Evolutionary conservation across 2,797 vertebrate genomes (phyloP), one percentile per base, ranked within the genome.

Genomic region (Pipistrellus kuhlii): DNA sequence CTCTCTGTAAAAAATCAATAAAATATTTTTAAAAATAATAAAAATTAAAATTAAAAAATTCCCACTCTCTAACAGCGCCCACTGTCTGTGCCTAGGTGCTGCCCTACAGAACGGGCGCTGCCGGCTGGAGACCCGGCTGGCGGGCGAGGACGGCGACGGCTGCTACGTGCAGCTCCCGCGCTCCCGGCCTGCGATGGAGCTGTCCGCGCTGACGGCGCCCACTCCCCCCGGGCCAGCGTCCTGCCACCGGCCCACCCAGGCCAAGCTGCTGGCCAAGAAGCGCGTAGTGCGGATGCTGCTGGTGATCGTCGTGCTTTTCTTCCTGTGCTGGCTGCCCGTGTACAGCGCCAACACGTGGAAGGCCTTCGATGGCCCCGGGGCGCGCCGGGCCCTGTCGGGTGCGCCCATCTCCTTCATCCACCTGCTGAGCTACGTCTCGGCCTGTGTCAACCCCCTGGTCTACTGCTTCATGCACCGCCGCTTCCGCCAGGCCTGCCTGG

Each of bases 401-500:
- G 97, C 99, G 0, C 99, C 99, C 78, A 99, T 99, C 82, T 99
- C 99, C 77, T 99, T 99, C 96, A 99, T 99, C 97, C 99, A 99
- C 95, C 97, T 99, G 95, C 97, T 99, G 88, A 98, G 98, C 85
- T 99, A 99, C 96, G 98, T 98, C 18, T 99, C 99, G 0, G 98
- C 99, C 93, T 99, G 99, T 1, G 97, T 99, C 97, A 99, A 99
- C 97, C 99, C 99, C 2, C 98, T 99, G 44, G 99, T 99, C 98
- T 99, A 99, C 98, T 99, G 99, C 98, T 99, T 99, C 98, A 99
- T 99, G 99, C 99, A 99, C 98, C 99, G 98, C 5, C 99, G 99
- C 27, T 99, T 99, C 97, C 99, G 99, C 85, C 98, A 99, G 80
- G 99, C 99, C 18, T 98, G 99, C 32, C 96, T 99, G 6, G 73